These are phyloP conservation scores for Platypus cylindrus DNA, from an alignment of 2,888 invertebrate species.

Conservation along the genomic window DNA sequence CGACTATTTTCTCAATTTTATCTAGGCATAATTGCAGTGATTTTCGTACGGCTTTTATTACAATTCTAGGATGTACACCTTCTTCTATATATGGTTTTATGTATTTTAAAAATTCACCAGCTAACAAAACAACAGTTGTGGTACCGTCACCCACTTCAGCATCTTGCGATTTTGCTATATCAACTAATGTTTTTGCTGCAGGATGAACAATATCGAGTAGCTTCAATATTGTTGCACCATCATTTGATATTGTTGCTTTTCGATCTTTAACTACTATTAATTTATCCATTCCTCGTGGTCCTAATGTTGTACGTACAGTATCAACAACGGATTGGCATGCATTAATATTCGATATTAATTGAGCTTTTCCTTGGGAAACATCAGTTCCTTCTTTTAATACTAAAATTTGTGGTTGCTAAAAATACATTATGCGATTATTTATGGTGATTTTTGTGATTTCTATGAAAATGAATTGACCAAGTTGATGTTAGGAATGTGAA, in stretches of 20 bases:
- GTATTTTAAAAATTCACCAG: slow-evolving; percentile 91
- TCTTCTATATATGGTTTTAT: slow-evolving; percentile 94
- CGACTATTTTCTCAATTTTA: slow-evolving; percentile 70
- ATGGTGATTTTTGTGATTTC: too few species aligned
- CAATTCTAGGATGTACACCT: slow-evolving; percentile 87
- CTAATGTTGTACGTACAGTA: slow-evolving; percentile 92
- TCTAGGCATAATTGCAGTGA: slow-evolving; percentile 72
- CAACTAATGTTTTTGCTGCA: slow-evolving; percentile 93
- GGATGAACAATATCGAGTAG: slow-evolving; percentile 96
- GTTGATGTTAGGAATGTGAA: slow-evolving; percentile 1
- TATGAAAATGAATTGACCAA: too few species aligned
- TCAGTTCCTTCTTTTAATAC: slow-evolving; percentile 97
- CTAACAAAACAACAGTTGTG: slow-evolving; percentile 90
- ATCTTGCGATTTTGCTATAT: slow-evolving; percentile 98
- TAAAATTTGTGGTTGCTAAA: slow-evolving; percentile 89
- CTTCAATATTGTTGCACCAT: slow-evolving; percentile 98
- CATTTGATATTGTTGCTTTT: slow-evolving; percentile 95
- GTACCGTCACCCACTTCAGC: slow-evolving; percentile 99
- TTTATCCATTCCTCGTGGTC: slow-evolving; percentile 99
- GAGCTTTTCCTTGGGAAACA: slow-evolving; percentile 87
- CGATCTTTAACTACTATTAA: slow-evolving; percentile 83
- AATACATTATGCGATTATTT: slow-evolving; percentile 5
- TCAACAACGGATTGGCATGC: slow-evolving; percentile 93
- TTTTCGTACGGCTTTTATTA: slow-evolving; percentile 78
- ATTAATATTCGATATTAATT: slow-evolving; percentile 93